Evolutionary conservation across 2,888 invertebrate species (phyloP), one percentile per base, ranked within the genome.

Genomic region (Pyrrhosoma nymphula): DNA sequence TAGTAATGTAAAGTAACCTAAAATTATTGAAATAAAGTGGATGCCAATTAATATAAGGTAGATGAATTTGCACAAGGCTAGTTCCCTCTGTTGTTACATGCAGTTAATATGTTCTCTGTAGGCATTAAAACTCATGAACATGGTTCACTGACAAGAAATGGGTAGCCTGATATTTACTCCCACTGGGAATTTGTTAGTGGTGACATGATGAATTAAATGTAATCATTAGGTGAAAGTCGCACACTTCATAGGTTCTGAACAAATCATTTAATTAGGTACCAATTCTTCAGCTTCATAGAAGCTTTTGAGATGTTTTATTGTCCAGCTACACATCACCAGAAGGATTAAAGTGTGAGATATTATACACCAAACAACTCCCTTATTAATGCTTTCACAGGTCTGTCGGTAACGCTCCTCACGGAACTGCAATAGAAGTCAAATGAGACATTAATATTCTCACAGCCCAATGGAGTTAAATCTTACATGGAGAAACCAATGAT

Each of bases 271-370:
- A 82, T 82, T 82, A 82, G 82, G 35, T 82, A 99, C 99, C 97
- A 99, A 97, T 98, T 99, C 99, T 97, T 99, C 99, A 60, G 99
- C 99, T 97, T 99, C 99, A 96, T 99, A 99, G 98, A 99, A 99
- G 96, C 99, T 99, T 97, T 99, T 99, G 96, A 99, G 98, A 98
- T 99, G 99, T 96, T 98, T 98, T 99, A 99, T 99, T 97, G 99
- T 99, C 99, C 99, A 99, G 96, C 99, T 98, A 35, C 99, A 99
- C 98, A 99, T 99, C 63, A 98, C 97, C 0, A 99, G 97, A 26
- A 99, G 98, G 88, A 99, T 98, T 95, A 98, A 97, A 0, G 99
- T 99, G 97, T 99, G 99, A 0, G 98, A 98, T 26, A 99, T 97
- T 95, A 99, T 99, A 99, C 99, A 99, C 99, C 99, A 99, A 56